These are phyloP conservation scores for Tribolium castaneum DNA, from an alignment of 1,140 invertebrate genomes.

Conservation along the genomic window DNA sequence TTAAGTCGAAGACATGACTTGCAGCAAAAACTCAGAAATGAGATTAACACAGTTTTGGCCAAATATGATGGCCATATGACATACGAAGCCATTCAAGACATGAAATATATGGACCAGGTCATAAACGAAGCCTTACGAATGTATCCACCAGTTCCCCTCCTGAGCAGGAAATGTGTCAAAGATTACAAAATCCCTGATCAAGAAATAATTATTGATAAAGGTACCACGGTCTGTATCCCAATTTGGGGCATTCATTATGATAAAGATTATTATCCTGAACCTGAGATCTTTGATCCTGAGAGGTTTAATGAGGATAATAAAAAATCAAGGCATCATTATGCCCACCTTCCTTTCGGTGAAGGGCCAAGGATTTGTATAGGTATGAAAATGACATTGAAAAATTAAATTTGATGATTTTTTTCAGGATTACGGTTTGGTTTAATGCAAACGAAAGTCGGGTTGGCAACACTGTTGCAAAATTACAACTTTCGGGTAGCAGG, in stretches of 20 bases:
- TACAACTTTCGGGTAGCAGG: too few species aligned
- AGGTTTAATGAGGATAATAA: neutral
- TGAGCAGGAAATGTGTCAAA: slow-evolving; percentile 59
- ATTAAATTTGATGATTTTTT: too few species aligned
- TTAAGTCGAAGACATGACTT: slow-evolving; percentile 61
- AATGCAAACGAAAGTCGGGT: too few species aligned
- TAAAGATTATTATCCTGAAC: neutral
- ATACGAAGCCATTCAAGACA: slow-evolving; percentile 68
- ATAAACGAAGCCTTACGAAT: slow-evolving; percentile 64
- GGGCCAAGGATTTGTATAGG: neutral
- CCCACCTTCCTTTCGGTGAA: neutral
- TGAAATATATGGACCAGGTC: slow-evolving; percentile 62
- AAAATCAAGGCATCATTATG: neutral
- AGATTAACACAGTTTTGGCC: slow-evolving; percentile 63
- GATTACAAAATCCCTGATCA: slow-evolving; percentile 63
- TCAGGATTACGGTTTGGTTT: too few species aligned
- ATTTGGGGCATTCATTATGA: neutral
- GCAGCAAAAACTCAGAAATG: slow-evolving; percentile 65
- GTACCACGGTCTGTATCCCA: slow-evolving; percentile 55
- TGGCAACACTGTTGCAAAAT: too few species aligned
- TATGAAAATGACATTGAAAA: too few species aligned
- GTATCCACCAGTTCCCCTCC: too few species aligned
- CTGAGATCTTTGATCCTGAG: slow-evolving; percentile 51
- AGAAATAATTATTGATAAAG: slow-evolving; percentile 63
- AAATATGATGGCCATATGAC: slow-evolving; percentile 65